Percentiles rank a stretch among this genome's conserved stretches.
These are phyloP conservation scores for Pollenia griseotomentosa DNA, from an alignment of 2,888 invertebrate genomes.

Conservation along the genomic window DNA sequence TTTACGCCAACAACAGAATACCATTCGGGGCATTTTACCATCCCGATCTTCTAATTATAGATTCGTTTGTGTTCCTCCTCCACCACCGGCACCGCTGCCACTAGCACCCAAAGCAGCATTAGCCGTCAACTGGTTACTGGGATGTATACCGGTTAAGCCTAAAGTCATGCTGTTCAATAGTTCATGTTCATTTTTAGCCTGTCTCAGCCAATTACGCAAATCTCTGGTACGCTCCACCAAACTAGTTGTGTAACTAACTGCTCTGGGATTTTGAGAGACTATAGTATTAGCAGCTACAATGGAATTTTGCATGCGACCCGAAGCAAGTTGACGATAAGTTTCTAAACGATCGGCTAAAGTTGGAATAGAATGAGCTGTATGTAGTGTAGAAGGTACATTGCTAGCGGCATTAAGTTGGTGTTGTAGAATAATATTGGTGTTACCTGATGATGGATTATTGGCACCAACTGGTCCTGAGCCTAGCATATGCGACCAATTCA, in stretches of 20 bases:
- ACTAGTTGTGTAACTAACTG: constrained; percentile 86
- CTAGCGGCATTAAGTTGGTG: constrained; percentile 52
- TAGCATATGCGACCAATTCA: constrained; percentile 81
- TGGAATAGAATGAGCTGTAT: constrained; percentile 82
- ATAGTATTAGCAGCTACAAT: constrained; percentile 82
- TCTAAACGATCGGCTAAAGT: constrained; percentile 86
- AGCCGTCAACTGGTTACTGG: constrained; percentile 36
- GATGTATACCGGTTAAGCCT: constrained; percentile 51
- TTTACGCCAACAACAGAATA: constrained; percentile 69
- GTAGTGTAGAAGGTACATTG: constrained; percentile 74
- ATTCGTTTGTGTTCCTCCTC: constrained; percentile 75
- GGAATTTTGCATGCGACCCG: constrained; percentile 84
- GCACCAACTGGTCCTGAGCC: constrained; percentile 68
- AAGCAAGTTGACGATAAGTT: constrained; percentile 85
- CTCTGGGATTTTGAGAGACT: constrained; percentile 83
- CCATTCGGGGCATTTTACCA: constrained; percentile 34
- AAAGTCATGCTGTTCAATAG: constrained; percentile 74
- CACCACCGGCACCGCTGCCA: constrained; percentile 58
- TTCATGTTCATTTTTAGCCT: constrained; percentile 84
- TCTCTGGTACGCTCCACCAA: constrained; percentile 88
- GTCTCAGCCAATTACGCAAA: constrained; percentile 88
- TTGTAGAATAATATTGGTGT: constrained; percentile 62
- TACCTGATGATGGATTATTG: constrained; percentile 68
- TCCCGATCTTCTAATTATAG: constrained; percentile 76
- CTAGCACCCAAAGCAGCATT: constrained; percentile 54